Evolutionary conservation across 1,140 invertebrate genomes (phyloP).

Genomic region (Mizuhopecten yessoensis): DNA sequence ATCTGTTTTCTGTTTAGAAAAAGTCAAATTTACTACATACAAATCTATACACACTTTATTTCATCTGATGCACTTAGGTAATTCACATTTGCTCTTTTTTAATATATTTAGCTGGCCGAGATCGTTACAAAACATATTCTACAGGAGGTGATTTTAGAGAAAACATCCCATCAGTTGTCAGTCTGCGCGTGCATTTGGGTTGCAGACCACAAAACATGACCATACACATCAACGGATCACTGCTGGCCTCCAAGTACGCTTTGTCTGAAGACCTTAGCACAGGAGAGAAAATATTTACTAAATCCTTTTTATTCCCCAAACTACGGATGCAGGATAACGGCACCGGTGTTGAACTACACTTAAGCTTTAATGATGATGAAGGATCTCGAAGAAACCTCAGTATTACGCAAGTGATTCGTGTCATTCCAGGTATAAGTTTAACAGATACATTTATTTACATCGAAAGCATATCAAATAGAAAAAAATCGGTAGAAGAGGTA

Average conservation of each 20-base stretch:
- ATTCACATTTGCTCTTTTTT: no score
- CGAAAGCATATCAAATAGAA: no score
- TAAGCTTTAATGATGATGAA: background rate
- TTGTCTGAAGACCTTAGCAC: background rate
- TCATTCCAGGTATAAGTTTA: background rate
- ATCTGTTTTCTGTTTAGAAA: no score
- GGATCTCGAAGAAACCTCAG: background rate
- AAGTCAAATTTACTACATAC: no score
- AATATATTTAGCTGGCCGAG: background rate
- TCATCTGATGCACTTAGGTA: no score
- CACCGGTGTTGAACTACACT: background rate
- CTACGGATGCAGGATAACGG: background rate
- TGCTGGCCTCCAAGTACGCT: no score
- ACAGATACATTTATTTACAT: no score
- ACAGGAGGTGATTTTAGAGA: background rate
- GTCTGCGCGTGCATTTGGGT: background rate
- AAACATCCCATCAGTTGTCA: background rate
- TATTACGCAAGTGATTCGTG: background rate
- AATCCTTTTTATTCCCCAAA: background rate
- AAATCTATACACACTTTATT: no score
- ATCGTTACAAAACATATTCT: background rate
- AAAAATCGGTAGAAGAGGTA: no score
- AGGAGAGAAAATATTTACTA: background rate
- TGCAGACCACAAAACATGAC: background rate
- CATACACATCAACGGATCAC: background rate